Evolutionary conservation across 2,797 vertebrate genomes (phyloP), one percentile per base, ranked within the genome.

Genomic region (Pangasius sanitwongsei): DNA sequence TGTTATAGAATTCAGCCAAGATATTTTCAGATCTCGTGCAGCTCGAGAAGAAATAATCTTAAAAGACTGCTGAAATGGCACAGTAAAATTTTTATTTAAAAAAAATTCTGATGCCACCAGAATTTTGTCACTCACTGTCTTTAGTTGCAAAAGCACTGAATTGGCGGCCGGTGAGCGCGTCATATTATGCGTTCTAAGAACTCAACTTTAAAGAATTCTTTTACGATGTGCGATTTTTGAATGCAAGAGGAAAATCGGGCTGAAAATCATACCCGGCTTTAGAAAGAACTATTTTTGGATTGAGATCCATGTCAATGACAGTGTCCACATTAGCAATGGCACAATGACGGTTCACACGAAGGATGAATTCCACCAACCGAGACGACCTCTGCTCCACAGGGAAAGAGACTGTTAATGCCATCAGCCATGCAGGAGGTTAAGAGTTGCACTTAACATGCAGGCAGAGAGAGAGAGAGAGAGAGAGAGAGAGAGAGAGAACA

Each of bases 371-470:
- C 78, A 85, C 82, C 41, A 77, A 87, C 75, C 87, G 31, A 77
- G 63, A 87, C 41, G 74, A 89, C 90, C 88, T 67, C 70, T 63
- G 75, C 75, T 41, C 75, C 65, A 59, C 61, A 48, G 86, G 74
- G 59, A 53, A 50, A 86, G 87, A 44, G 85, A 55, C 82, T 15
- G 89, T 81, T 61, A 53, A 88, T 80, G 57, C 23, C 82, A 57
- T 88, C 89, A 31, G 69, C 89, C 83, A 88, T 78, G 80, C 84
- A 85, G 77, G 85, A 91, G 89, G 91, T 90, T 88, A 92, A 93
- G 87, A 55, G 81, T 90, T 89, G 85, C 59, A 87, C 92, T 93
- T 92, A 90, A 57, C 28, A 67, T 50, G 57, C 65, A 25, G 44
- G n/a, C 8, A 63, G n/a, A 77, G 48, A 41, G 80, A 77, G 34